Base-by-base conservation (phyloP, 2,113 vertebrate species). In the Lasiurus borealis region DNA sequence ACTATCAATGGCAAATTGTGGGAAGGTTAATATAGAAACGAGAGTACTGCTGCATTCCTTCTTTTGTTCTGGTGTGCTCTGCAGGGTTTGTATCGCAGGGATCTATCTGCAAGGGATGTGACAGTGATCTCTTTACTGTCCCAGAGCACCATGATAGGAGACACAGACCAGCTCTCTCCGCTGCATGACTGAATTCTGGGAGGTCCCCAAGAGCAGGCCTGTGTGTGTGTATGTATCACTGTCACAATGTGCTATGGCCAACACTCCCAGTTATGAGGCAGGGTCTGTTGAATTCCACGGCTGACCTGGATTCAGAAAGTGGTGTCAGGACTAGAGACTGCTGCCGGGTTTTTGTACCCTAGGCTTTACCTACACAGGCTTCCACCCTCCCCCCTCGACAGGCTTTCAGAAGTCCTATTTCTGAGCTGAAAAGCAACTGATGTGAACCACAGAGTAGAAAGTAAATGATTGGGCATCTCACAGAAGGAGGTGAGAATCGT, bases 291-390 rank as follows among this genome's bases (percentile, higher is more conserved):
- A 54, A 83, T 77, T 88, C 88, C 62, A 75, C 0, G 3, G 73
- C 72, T 84, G 71, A 77, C 93, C 84, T 90, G 91, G 66, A 69
- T 94, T 93, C 48, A 4, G 50, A 82, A 34, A 66, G 64, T 7
- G 1, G 36, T 0, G 25, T 9, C 0, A 44, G 50, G 54, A 13
- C 8, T 1, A 2, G 75, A 50, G 7, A 11, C 8, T 0, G 0
- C 23, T 5, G 12, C 62, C 9, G 1, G 3, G 11, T 34, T 23
- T 71, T 6, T 18, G 7, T 14, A 21, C 27, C 34, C 4, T 3
- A 0, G 36, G 29, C 40, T 75, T 34, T 36, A 3, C 19, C 62
- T 46, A 29, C n/a, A 1, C 1, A 15, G 66, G 8, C 31, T 44
- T 0, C 50, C 50, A 6, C 54, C 21, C 23, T 19, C 3, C 25